These are phyloP conservation scores for Halocynthia aurantium DNA, from an alignment of 23 tunicate species.

Conservation along the genomic window DNA sequence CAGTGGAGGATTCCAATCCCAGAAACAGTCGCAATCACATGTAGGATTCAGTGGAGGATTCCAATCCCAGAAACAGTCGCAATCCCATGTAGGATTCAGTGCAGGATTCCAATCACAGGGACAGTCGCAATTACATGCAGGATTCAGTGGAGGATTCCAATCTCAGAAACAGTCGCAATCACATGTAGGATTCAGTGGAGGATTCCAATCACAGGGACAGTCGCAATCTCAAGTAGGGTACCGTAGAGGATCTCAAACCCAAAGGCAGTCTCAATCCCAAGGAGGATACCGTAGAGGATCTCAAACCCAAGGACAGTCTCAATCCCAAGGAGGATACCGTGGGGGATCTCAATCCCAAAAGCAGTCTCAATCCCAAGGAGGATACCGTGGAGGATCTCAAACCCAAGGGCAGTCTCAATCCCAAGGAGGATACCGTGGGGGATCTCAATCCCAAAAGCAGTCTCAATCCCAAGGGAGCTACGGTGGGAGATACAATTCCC, in stretches of 20 bases:
- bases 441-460: not conserved
- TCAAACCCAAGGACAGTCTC: not conserved
- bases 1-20: not conserved
- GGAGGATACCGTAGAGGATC: too few species aligned
- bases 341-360: not conserved
- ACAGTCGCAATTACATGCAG: not conserved
- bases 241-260: too few species aligned
- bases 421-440: not conserved
- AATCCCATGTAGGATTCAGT: too few species aligned
- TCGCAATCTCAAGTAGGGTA: too few species aligned
- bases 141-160: too few species aligned
- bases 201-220: not conserved
- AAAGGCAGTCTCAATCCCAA: too few species aligned
- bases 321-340: too few species aligned
- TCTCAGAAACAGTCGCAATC: too few species aligned
- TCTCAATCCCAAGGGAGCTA: conserved; percentile 8
- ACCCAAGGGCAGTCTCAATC: conserved; percentile 1
- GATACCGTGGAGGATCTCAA: not conserved
- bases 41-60: too few species aligned
- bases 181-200: too few species aligned
- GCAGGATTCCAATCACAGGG: not conserved
- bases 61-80: too few species aligned
- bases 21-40: not conserved
- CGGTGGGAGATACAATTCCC: too few species aligned
- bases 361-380: not conserved